Evolutionary conservation across 2,797 vertebrate species (phyloP), one percentile per base, ranked within the genome.

Genomic region (Mus caroli): DNA sequence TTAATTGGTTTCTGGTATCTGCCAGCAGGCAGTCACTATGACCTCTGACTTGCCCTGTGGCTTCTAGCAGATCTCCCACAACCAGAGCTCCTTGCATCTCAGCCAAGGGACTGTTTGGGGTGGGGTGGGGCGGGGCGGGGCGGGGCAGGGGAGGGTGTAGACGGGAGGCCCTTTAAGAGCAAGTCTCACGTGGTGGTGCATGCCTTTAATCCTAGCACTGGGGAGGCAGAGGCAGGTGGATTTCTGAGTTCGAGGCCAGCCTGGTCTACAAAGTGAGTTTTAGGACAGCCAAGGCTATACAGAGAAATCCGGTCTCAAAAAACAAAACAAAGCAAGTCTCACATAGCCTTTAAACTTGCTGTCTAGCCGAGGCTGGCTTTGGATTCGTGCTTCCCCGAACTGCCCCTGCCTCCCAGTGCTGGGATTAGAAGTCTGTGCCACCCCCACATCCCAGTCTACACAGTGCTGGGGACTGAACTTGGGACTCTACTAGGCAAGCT

Each of bases 11-110:
- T 9, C 46, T 75, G 24, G 20, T 2, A 20, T 67, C 71, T 0
- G 1, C 2, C 3, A 40, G 46, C 2, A 4, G 40, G 46, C 10
- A 54, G 37, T n/a, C 40, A 7, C n/a, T 0, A 0, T 0, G 15
- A 28, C 9, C 20, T 77, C 83, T 13, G 40, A 0, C 1, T 9
- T 24, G 31, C 2, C 31, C 58, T 2, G 1, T 10, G 3, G 9
- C 54, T 67, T n/a, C 52, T 10, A 13, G 3, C 19, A 31, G 3
- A 3, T 2, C 11, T 3, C 54, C 58, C 28, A 24, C 15, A 50
- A 60, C 4, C 1, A 62, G 40, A 8, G 3, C 12, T 54, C 26
- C 26, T 28, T 37, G 6, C 28, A 76, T 22, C 64, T 90, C 40
- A 82, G 64, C 69, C 22, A 50, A 56, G 24, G 2, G 52, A 15